These are phyloP conservation scores for Aegotheles bennettii DNA, from an alignment of 2,113 vertebrate species.

Conservation along the genomic window DNA sequence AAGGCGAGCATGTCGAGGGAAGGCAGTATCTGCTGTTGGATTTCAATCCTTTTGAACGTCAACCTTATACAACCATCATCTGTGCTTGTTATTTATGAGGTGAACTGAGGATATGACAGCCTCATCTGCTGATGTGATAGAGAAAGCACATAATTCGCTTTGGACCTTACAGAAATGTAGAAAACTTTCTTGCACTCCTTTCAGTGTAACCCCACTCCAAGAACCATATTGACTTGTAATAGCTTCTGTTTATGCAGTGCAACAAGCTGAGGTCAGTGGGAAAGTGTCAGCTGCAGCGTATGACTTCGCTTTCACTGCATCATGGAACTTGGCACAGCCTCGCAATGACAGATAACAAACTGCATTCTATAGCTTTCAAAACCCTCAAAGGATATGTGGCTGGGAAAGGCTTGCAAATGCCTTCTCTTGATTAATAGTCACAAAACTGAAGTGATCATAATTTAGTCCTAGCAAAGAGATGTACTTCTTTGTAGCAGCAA, in stretches of 20 bases:
- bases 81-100: constrained; percentile 30
- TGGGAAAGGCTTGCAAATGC: constrained; percentile 41
- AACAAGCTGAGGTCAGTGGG: constrained; percentile 28
- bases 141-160: background rate
- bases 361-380: constrained; percentile 43
- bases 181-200: background rate
- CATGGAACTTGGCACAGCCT: constrained; percentile 37
- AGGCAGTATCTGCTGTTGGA: background rate
- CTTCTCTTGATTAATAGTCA: constrained; percentile 28
- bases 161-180: background rate
- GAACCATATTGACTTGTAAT: constrained; percentile 27
- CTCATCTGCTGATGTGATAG: background rate
- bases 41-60: constrained; percentile 2
- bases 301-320: constrained; percentile 44
- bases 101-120: constrained; percentile 21
- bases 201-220: background rate
- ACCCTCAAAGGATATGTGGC: constrained; percentile 25
- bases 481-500: constrained; percentile 10
- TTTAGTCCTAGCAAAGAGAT: constrained; percentile 22
- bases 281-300: constrained; percentile 34
- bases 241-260: constrained; percentile 27
- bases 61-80: background rate
- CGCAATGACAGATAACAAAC: background rate
- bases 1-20: background rate
- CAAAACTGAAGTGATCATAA: constrained; percentile 44